Evolutionary conservation across 2,797 vertebrate genomes (phyloP).

Genomic region (Sebastes elongatus): DNA sequence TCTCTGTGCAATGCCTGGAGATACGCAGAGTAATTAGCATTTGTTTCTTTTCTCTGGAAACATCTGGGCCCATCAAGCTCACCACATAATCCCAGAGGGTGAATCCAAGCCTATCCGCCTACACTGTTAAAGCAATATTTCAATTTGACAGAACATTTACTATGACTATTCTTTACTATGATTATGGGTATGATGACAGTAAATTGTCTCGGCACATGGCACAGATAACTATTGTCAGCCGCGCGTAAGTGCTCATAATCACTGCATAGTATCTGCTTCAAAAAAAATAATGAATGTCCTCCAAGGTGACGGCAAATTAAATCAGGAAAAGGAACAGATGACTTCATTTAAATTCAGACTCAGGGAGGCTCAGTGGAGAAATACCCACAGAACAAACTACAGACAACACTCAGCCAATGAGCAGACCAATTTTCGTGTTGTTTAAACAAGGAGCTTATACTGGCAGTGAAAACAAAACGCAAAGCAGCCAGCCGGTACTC

Average conservation of each 20-base stretch:
- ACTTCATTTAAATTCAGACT: constrained; percentile 62
- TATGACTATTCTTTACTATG: constrained; percentile 25
- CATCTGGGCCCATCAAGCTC: constrained; percentile 78
- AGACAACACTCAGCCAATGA: constrained; percentile 49
- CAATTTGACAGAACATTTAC: constrained; percentile 51
- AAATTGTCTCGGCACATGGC: constrained; percentile 24
- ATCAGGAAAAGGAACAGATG: constrained; percentile 50
- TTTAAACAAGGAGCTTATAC: constrained; percentile 65
- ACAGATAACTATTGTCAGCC: constrained; percentile 28
- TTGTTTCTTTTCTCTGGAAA: constrained; percentile 78
- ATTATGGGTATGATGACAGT: constrained; percentile 7
- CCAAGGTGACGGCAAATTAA: constrained; percentile 54
- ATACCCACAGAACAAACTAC: constrained; percentile 50
- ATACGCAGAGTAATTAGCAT: constrained; percentile 79
- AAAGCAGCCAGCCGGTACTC: constrained; percentile 57
- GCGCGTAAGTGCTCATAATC: constrained; percentile 38
- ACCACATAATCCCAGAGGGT: constrained; percentile 70
- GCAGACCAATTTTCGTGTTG: constrained; percentile 47
- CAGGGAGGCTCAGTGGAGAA: constrained; percentile 42
- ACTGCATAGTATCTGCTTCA: constrained; percentile 26
- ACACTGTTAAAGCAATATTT: constrained; percentile 61
- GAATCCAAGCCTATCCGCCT: constrained; percentile 65
- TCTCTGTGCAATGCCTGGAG: constrained; percentile 62
- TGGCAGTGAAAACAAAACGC: constrained; percentile 58
- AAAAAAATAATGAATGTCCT: constrained; percentile 35